A percentile compares a stretch with the other conserved stretches of the same genome.
Conservation (phyloP, 2,888 invertebrate genomes). For the Cancer borealis region DNA sequence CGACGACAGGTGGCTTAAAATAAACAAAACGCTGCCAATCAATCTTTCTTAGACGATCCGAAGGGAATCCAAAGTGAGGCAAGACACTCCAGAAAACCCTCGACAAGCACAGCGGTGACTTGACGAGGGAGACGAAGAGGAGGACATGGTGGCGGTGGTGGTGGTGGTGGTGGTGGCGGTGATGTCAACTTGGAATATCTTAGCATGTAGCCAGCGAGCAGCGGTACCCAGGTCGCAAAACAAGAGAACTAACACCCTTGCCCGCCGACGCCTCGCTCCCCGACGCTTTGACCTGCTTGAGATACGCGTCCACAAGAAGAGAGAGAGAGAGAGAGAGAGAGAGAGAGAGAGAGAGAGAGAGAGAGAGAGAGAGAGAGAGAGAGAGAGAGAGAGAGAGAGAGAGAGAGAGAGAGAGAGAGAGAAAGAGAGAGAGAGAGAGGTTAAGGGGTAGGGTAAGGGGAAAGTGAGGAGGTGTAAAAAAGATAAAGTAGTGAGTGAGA, state of each 20-base stretch:
- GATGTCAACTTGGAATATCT: slow-evolving; percentile 57
- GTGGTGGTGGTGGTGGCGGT: background rate
- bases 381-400: slow-evolving; percentile 46
- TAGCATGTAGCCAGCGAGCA: slow-evolving; percentile 53
- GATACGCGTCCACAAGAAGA: background rate
- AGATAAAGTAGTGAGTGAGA: background rate
- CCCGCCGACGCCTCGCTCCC: slow-evolving; percentile 1
- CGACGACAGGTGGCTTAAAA: slow-evolving; percentile 12
- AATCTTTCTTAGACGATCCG: background rate
- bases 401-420: slow-evolving; percentile 1
- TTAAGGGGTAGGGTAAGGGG: background rate
- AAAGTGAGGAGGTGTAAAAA: background rate
- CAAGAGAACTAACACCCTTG: slow-evolving; percentile 56
- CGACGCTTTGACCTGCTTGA: background rate
- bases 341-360: slow-evolving; percentile 9
- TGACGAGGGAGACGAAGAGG: background rate
- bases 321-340: slow-evolving; percentile 40
- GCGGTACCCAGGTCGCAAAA: slow-evolving; percentile 61
- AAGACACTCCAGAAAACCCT: slow-evolving; percentile 22
- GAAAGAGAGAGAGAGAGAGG: background rate
- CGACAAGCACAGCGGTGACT: background rate
- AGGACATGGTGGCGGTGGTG: background rate
- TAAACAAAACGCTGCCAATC: slow-evolving; percentile 8
- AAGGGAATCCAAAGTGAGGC: background rate
- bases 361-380: slow-evolving; percentile 37